Evolutionary conservation across 2,888 invertebrate species (phyloP).

Genomic region (Actias luna): DNA sequence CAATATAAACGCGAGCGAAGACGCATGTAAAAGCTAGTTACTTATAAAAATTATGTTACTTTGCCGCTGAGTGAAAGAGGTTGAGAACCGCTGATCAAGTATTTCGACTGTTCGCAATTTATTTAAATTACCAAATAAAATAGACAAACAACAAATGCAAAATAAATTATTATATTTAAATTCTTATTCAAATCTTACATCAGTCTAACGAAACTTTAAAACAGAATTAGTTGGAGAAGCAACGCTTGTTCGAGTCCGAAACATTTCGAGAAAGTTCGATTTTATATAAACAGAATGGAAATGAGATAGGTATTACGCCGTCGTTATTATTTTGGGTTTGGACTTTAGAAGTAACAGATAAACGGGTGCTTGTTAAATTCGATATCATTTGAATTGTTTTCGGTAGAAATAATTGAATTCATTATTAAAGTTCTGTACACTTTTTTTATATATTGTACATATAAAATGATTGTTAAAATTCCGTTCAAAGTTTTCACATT

Average conservation of each 20-base stretch:
- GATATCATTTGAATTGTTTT: background rate
- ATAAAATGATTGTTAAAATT: too few relatives aligned
- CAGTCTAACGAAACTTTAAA: background rate
- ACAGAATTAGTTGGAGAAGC: background rate
- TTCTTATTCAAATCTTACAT: background rate
- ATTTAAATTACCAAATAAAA: too few relatives aligned
- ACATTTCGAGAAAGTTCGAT: constrained; percentile 9
- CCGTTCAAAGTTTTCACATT: too few relatives aligned
- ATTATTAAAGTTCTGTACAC: too few relatives aligned
- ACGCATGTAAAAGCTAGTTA: too few relatives aligned
- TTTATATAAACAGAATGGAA: constrained; percentile 9
- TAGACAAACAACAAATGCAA: background rate
- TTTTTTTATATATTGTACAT: too few relatives aligned
- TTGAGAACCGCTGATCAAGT: too few relatives aligned
- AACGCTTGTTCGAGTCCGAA: constrained; percentile 3
- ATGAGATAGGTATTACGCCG: constrained; percentile 3
- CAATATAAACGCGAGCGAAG: too few relatives aligned
- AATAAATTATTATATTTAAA: background rate
- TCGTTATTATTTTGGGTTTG: constrained; percentile 1
- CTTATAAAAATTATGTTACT: too few relatives aligned
- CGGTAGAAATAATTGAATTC: background rate
- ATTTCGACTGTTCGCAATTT: too few relatives aligned
- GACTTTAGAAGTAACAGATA: background rate
- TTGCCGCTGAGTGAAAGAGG: too few relatives aligned
- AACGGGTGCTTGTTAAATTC: constrained; percentile 1